Evolutionary conservation across 2,113 vertebrate species (phyloP), one percentile per base, ranked within the genome.

Genomic region (Chloebia gouldiae): DNA sequence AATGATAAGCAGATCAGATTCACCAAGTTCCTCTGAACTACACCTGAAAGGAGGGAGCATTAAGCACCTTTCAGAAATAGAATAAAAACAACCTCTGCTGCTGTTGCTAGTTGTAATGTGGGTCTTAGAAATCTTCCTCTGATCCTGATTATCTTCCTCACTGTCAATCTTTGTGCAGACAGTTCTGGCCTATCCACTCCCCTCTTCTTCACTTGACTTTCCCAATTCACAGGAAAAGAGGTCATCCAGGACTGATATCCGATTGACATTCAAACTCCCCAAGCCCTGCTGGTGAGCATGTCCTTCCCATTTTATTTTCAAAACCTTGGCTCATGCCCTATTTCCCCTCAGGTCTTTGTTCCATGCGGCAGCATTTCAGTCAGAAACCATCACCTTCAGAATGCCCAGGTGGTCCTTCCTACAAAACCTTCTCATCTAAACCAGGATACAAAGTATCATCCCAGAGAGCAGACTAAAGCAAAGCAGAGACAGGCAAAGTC

Each of bases 231-330:
- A 71, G 30, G 35, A 44, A 71, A 79, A 33, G 30, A 1, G 0
- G 39, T 56, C 0, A 0, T 12, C 17, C 66, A 76, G 50, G 24
- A 28, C 30, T 24, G 37, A 76, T 28, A 16, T 3, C 24, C 0
- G 0, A 42, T 23, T 44, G 45, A 22, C 0, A 0, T 13, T 27
- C n/a, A 82, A 95, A 44, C 10, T 25, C 24, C 31, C 7, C 25
- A 35, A 28, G 56, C 6, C 35, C 19, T 66, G 51, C 6, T 1
- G 4, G 11, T 30, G 49, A 79, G 17, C 13, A 18, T 4, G 25
- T 16, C 11, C 23, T 70, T 81, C 57, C 13, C 39, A 23, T 45
- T 57, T 85, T 33, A 45, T 59, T 18, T 72, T 88, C 40, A 71
- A 56, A 85, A 64, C 31, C 64, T 60, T 3, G 3, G 31, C 45